Evolutionary conservation across 2,797 vertebrate species (phyloP).

Genomic region (Sparidentex hasta): DNA sequence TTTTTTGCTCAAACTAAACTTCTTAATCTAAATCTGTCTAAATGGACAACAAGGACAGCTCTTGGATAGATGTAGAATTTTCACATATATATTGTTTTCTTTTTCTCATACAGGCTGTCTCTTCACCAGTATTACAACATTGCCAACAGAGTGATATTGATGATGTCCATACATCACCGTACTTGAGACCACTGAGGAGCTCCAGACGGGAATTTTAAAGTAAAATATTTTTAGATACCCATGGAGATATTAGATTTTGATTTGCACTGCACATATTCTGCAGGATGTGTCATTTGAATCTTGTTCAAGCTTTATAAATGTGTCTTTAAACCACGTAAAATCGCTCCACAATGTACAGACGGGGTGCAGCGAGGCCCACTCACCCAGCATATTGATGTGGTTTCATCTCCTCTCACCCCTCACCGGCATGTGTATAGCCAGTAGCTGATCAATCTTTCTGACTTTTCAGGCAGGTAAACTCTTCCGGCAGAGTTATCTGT

Average conservation of each 20-base stretch:
- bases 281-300: not conserved
- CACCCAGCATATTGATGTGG: constrained; percentile 29
- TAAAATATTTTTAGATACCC: not conserved
- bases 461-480: constrained; percentile 7
- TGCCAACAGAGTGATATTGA: not conserved
- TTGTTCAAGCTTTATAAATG: constrained; percentile 18
- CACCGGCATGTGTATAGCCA: constrained; percentile 22
- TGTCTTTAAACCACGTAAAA: constrained; percentile 15
- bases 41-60: not conserved
- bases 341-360: constrained; percentile 8
- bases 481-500: constrained; percentile 8
- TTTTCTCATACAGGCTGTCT: not conserved
- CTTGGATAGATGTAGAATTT: not conserved
- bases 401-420: constrained; percentile 32
- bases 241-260: constrained; percentile 4
- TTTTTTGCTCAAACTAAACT: not conserved
- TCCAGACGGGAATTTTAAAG: not conserved
- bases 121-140: not conserved
- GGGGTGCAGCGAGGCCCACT: not conserved
- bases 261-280: not conserved
- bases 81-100: not conserved
- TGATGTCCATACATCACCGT: not conserved
- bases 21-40: not conserved
- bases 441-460: constrained; percentile 28
- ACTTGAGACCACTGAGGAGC: not conserved